Evolutionary conservation across 2,113 vertebrate genomes (phyloP).

Genomic region (Solenodon paradoxus): DNA sequence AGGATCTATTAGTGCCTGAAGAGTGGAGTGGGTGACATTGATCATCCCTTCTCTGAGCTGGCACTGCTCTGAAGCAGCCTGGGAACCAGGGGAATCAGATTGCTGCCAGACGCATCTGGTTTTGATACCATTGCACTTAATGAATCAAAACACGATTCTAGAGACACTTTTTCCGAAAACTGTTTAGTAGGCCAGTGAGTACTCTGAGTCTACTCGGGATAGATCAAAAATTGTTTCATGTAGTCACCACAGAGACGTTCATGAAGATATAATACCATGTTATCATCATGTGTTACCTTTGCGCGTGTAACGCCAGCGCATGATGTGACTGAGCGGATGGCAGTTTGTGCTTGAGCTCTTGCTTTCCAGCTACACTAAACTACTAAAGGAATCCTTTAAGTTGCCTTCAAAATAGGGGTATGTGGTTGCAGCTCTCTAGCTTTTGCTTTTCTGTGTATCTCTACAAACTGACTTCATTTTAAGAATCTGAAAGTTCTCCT

Average conservation of each 20-base stretch:
- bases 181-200: slow-evolving; percentile 7
- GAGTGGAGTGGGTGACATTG: slow-evolving; percentile 53
- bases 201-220: not conserved
- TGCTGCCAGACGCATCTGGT: slow-evolving; percentile 62
- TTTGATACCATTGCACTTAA: slow-evolving; percentile 63
- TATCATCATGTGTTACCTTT: not conserved
- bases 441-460: not conserved
- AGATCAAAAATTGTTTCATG: not conserved
- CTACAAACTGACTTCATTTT: slow-evolving; percentile 17
- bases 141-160: slow-evolving; percentile 68
- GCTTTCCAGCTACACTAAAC: not conserved
- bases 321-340: not conserved
- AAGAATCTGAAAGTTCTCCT: not conserved
- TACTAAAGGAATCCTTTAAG: not conserved
- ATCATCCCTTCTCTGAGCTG: slow-evolving; percentile 56
- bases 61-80: slow-evolving; percentile 47
- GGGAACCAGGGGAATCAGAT: slow-evolving; percentile 35
- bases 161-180: not conserved
- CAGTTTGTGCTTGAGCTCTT: not conserved
- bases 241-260: not conserved
- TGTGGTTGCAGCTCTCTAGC: not conserved
- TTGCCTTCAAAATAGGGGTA: not conserved
- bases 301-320: not conserved
- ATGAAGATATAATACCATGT: not conserved
- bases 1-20: slow-evolving; percentile 66